Conservation (phyloP, 2,888 invertebrate genomes). For the Troglohyphantes excavatus region DNA sequence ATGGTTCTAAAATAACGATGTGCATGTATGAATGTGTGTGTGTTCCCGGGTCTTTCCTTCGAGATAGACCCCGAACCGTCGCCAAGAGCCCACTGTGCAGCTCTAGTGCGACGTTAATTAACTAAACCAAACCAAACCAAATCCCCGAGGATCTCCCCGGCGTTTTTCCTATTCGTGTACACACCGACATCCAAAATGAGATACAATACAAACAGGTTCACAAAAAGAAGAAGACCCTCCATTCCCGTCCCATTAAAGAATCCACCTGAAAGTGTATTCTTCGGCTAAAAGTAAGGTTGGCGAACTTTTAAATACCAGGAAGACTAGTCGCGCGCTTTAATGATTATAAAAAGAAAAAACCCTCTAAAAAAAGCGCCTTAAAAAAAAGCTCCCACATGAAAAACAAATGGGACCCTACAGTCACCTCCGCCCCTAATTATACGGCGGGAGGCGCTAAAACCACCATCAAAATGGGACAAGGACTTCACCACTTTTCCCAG, state of each 20-base stretch:
- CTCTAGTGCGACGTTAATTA: too few relatives aligned
- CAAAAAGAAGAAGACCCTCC: not conserved
- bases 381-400: constrained; percentile 10
- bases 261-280: not conserved
- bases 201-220: too few relatives aligned
- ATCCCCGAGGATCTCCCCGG: too few relatives aligned
- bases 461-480: constrained; percentile 57
- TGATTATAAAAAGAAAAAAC: not conserved
- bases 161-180: too few relatives aligned
- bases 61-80: too few relatives aligned
- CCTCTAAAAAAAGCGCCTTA: not conserved
- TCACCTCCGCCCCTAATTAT: constrained; percentile 50
- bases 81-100: too few relatives aligned
- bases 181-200: too few relatives aligned
- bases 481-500: constrained; percentile 54
- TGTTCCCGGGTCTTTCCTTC: too few relatives aligned
- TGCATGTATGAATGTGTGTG: too few relatives aligned
- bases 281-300: not conserved
- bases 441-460: constrained; percentile 6
- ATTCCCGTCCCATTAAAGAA: not conserved
- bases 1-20: too few relatives aligned
- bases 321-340: not conserved
- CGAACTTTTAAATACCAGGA: constrained; percentile 7
- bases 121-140: too few relatives aligned
- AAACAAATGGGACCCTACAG: constrained; percentile 29